These are phyloP conservation scores for Acanthochromis polyacanthus DNA, from an alignment of 2,113 vertebrate species.

Conservation along the genomic window DNA sequence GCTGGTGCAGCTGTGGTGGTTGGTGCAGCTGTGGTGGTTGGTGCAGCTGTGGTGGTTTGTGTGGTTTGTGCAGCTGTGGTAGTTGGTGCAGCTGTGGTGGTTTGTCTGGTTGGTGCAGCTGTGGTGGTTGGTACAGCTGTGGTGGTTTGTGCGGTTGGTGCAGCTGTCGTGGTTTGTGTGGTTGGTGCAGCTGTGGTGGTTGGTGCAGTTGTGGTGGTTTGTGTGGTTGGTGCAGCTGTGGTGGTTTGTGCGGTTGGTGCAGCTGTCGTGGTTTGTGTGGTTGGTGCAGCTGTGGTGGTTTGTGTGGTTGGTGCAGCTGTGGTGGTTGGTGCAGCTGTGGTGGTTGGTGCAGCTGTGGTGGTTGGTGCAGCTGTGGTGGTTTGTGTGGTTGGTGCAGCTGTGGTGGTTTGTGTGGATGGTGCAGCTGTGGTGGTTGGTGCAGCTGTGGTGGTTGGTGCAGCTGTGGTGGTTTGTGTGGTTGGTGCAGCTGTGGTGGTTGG, in stretches of 20 bases:
- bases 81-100: neutral
- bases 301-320: too few species aligned
- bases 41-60: neutral
- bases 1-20: rapidly evolving
- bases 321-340: neutral
- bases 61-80: too few species aligned
- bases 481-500: neutral
- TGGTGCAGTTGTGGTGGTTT: too few species aligned
- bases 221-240: neutral
- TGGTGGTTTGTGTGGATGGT: rapidly evolving
- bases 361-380: neutral
- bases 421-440: rapidly evolving
- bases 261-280: too few species aligned
- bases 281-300: rapidly evolving
- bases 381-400: neutral
- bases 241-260: neutral
- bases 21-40: neutral
- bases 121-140: too few species aligned
- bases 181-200: neutral
- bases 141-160: neutral
- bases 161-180: too few species aligned
- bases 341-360: neutral
- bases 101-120: too few species aligned
- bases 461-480: too few species aligned
- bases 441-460: too few species aligned